Percentiles rank a stretch among this genome's conserved stretches.
Conservation (phyloP, 1,140 invertebrate genomes). For the Aphidius ervi region DNA sequence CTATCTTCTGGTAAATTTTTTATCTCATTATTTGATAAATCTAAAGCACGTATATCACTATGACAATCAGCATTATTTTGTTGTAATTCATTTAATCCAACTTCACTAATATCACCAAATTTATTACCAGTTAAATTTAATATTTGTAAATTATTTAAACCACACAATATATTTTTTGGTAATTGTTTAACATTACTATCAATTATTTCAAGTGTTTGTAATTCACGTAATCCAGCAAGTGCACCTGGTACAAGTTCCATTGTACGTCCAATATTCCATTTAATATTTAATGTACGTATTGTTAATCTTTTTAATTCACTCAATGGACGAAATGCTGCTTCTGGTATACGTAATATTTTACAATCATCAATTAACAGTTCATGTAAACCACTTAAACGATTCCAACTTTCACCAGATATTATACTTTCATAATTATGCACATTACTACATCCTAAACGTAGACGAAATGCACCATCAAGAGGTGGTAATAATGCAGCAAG, state of each 20-base stretch:
- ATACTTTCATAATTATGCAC: constrained; percentile 75
- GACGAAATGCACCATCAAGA: constrained; percentile 64
- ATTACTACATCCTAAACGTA: constrained; percentile 74
- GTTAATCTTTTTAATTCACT: constrained; percentile 68
- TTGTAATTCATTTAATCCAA: constrained; percentile 60
- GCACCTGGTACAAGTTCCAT: constrained; percentile 66
- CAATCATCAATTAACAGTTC: constrained; percentile 72
- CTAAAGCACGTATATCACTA: constrained; percentile 66
- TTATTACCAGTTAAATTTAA: constrained; percentile 81
- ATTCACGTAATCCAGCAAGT: constrained; percentile 68
- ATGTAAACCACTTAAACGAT: constrained; percentile 67
- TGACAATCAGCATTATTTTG: constrained; percentile 48
- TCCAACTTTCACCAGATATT: constrained; percentile 67
- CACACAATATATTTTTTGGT: constrained; percentile 71
- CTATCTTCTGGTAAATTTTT: constrained; percentile 66
- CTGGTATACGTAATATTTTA: constrained; percentile 72
- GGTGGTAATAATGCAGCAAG: constrained; percentile 63
- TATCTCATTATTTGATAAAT: constrained; percentile 76
- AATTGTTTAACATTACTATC: constrained; percentile 77
- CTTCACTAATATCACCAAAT: constrained; percentile 66
- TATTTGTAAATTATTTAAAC: constrained; percentile 71
- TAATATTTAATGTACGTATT: constrained; percentile 71
- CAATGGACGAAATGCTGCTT: constrained; percentile 73
- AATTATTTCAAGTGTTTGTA: constrained; percentile 73
- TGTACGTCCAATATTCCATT: constrained; percentile 69